Evolutionary conservation across 2,888 invertebrate species (phyloP), one percentile per base, ranked within the genome.

Genomic region (Congeria kusceri): DNA sequence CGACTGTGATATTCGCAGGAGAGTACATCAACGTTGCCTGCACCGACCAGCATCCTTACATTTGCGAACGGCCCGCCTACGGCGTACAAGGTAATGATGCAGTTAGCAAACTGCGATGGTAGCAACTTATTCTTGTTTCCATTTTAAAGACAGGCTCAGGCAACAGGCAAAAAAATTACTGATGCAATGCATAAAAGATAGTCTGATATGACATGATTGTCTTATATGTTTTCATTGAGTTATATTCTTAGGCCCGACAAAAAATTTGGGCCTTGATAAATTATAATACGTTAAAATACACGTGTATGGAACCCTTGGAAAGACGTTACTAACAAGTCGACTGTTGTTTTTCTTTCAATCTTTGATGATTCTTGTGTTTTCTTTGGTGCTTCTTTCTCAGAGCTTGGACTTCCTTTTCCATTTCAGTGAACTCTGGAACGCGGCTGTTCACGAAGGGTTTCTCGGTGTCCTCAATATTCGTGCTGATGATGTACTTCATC

Each of bases 1-100:
- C 85, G 0, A 72, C 80, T 3, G 68, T 89, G 5, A 82, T 80
- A 39, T 87, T 84, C 71, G 86, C 83, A 15, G 89, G 86, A 3
- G 66, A 82, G 15, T 88, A 86, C 61, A 84, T 85, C 27, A 88
- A 89, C 74, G 68, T 80, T 0, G 77, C 73, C 7, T 89, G 89
- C 69, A 73, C 61, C n/a, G 61, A 28, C 4, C 72, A 71, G 28
- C 44, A 44, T 13, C 57, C 70, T 5, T 88, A 77, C 59, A 83
- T 88, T n/a, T 88, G 88, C 75, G 86, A 87, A 65, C 62, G 70
- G n/a, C 67, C 65, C 11, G 79, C 81, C 18, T 58, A 70, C 15
- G 74, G 74, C 20, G 67, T 77, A 63, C 39, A 39, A 39, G 39
- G 39, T 39, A 39, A 39, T 15, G 32, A 9, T 4, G 32, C 32